Percentiles rank a stretch among this genome's conserved stretches.
Evolutionary conservation across 2,797 vertebrate species (phyloP).

Genomic region (Takifugu ocellatus): DNA sequence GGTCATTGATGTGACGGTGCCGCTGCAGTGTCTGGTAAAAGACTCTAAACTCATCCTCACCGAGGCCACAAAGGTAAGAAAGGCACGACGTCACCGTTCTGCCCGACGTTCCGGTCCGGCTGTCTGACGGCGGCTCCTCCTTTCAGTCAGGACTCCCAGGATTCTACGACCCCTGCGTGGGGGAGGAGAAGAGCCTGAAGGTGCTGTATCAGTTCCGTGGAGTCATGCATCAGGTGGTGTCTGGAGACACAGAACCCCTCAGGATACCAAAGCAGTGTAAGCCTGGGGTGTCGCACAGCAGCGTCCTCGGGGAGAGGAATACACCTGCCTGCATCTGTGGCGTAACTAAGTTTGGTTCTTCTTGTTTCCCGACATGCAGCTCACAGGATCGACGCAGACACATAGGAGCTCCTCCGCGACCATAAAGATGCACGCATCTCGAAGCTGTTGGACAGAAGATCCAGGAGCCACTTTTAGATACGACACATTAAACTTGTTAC

Average conservation of each 20-base stretch:
- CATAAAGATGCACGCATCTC: constrained; percentile 38
- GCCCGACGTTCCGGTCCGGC: not conserved
- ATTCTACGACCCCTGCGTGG: constrained; percentile 96
- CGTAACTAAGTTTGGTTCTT: constrained; percentile 19
- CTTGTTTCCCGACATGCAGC: constrained; percentile 71
- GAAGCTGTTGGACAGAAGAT: constrained; percentile 55
- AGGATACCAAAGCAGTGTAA: constrained; percentile 99
- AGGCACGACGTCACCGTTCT: no score
- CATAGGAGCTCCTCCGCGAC: constrained; percentile 73
- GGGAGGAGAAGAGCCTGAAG: constrained; percentile 96
- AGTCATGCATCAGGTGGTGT: constrained; percentile 96
- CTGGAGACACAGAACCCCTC: constrained; percentile 88
- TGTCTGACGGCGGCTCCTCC: constrained; percentile 20
- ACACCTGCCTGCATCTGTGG: constrained; percentile 6
- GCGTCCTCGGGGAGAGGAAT: not conserved
- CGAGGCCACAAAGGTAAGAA: constrained; percentile 90
- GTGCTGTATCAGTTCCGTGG: constrained; percentile 98
- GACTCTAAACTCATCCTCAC: constrained; percentile 98
- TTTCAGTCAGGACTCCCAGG: constrained; percentile 90
- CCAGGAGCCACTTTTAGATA: constrained; percentile 63
- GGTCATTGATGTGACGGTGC: constrained; percentile 95
- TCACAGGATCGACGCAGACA: constrained; percentile 94
- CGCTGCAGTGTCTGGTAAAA: constrained; percentile 96
- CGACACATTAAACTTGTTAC: constrained; percentile 48
- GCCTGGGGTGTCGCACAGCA: constrained; percentile 36